Evolutionary conservation across 2,113 vertebrate species (phyloP).

Genomic region (Aleadryas rufinucha): DNA sequence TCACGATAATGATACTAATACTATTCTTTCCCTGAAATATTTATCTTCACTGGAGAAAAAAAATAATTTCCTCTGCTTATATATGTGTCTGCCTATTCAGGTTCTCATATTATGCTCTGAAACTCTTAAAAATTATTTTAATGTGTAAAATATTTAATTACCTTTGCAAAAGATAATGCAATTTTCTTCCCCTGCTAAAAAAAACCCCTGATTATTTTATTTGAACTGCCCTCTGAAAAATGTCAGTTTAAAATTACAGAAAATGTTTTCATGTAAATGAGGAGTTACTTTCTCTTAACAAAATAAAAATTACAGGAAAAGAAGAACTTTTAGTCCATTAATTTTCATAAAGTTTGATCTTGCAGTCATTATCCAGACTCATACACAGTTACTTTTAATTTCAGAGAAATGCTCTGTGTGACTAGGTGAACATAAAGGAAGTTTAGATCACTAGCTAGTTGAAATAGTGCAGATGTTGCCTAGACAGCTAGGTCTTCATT

Average conservation of each 20-base stretch:
- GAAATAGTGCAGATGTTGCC: not conserved
- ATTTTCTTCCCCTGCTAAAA: not conserved
- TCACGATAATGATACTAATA: not conserved
- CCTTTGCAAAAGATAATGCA: not conserved
- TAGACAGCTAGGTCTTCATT: not conserved
- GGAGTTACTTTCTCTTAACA: not conserved
- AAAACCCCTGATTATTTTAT: not conserved
- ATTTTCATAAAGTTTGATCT: not conserved
- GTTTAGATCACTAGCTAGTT: not conserved
- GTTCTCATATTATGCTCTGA: not conserved
- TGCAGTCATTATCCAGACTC: not conserved
- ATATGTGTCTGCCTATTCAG: not conserved
- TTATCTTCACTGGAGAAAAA: not conserved
- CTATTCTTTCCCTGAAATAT: not conserved
- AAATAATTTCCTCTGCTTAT: not conserved
- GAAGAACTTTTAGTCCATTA: fast-evolving
- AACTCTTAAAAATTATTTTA: not conserved
- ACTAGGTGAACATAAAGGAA: not conserved
- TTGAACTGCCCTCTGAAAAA: not conserved
- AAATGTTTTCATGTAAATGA: not conserved
- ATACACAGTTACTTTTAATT: not conserved
- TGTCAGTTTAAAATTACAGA: not conserved
- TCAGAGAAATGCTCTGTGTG: not conserved
- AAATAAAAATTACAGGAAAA: not conserved
- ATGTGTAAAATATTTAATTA: not conserved